phyloP scores from a whole-genome alignment of 2,888 invertebrate genomes.

The Athalia cordata region DNA sequence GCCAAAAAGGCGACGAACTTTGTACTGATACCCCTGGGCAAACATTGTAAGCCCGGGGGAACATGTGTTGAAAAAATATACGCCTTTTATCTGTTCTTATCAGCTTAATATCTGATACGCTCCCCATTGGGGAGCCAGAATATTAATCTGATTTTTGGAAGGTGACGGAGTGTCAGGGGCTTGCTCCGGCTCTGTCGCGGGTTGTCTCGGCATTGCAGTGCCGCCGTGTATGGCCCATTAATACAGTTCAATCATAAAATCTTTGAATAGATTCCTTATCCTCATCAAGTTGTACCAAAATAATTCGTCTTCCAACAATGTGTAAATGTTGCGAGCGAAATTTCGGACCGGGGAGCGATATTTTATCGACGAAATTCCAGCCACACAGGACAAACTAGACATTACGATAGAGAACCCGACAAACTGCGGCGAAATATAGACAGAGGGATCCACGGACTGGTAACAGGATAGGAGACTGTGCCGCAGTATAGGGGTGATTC shows the following conservation, averaged over 20 bases:
- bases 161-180: slow-evolving; percentile 73
- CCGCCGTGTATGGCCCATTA: slow-evolving; percentile 78
- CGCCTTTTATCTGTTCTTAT: slow-evolving; percentile 28
- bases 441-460: too few relatives aligned
- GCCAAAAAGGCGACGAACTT: not conserved
- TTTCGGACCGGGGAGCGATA: too few relatives aligned
- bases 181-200: slow-evolving; percentile 77
- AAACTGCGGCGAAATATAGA: too few relatives aligned
- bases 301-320: too few relatives aligned
- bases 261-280: too few relatives aligned
- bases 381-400: not conserved
- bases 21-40: not conserved
- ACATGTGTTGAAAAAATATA: slow-evolving; percentile 4
- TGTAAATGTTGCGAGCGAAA: too few relatives aligned
- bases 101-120: slow-evolving; percentile 60
- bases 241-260: too few relatives aligned
- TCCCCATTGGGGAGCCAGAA: slow-evolving; percentile 55
- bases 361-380: too few relatives aligned
- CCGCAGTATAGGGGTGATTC: too few relatives aligned
- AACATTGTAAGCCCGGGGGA: slow-evolving; percentile 19
- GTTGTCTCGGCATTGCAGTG: slow-evolving; percentile 83
- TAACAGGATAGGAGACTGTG: too few relatives aligned
- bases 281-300: too few relatives aligned
- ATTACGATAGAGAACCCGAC: not conserved
- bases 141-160: slow-evolving; percentile 77